Base-by-base conservation (phyloP, 2,113 vertebrate species). In the Phaethon lepturus region DNA sequence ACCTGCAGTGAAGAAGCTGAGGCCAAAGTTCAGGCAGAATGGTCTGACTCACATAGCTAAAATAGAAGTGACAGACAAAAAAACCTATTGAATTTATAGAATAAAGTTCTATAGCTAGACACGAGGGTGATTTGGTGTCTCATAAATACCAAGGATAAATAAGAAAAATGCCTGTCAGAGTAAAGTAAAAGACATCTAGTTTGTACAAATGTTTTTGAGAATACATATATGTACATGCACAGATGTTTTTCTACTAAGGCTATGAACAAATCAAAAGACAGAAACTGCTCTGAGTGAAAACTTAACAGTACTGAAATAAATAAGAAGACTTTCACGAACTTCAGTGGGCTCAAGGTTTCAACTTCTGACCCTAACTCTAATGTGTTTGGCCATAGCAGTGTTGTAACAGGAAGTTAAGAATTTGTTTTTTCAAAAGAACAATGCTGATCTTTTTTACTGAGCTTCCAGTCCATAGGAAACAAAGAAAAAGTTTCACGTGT, bases 11-110 rank as follows among this genome's bases (percentile, higher is more conserved):
- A 88, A 88, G 83, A 76, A 88, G 25, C 45, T 71, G 55, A 80
- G 78, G 67, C 59, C 85, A 83, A 88, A 90, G 95, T 92, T 94
- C 90, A 88, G 85, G 58, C 17, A 88, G 59, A 88, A 88, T 17
- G 45, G 42, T 42, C 78, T 64, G 56, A 58, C 10, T 90, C 42
- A 35, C 33, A 62, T 42, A 77, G 45, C 42, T 77, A 77, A 92
- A 90, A 83, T 17, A 74, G 9, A 84, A 75, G 33, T 33, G 45
- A 67, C 56, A 85, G 74, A 76, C 71, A 73, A 82, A 93, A 95
- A 72, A 95, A 72, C 2, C 10, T 19, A 42, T 6, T 79, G n/a
- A 38, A 86, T 92, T 67, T 67, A 35, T 60, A 55, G 10, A 76
- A 66, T 33, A 71, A 33, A 86, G 78, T 80, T 80, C 78, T 62